phyloP scores from a whole-genome alignment of 2,797 vertebrate genomes.

The Eurystomus glaucurus region DNA sequence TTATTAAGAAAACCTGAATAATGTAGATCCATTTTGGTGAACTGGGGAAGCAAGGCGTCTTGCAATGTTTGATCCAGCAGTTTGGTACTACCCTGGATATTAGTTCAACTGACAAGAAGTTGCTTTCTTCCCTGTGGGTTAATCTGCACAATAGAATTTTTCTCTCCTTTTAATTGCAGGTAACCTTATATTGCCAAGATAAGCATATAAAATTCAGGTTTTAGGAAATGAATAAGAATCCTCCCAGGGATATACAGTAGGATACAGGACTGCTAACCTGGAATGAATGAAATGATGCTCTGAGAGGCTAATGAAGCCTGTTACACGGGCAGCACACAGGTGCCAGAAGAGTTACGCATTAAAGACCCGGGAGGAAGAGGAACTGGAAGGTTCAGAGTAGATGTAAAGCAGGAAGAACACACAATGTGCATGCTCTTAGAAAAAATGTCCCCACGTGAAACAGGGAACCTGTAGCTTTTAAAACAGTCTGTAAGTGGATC shows the following conservation, averaged over 20 bases:
- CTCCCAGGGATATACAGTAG: neutral
- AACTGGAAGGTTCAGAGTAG: neutral
- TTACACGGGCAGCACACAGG: neutral
- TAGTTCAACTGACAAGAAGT: neutral
- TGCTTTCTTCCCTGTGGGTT: neutral
- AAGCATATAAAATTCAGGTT: neutral
- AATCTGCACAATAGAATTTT: neutral
- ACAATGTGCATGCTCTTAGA: neutral
- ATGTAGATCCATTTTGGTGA: neutral
- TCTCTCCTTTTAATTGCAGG: neutral
- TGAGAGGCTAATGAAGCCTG: neutral
- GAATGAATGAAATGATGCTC: neutral
- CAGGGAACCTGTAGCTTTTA: neutral
- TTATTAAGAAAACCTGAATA: neutral
- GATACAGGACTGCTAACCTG: neutral
- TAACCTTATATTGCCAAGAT: neutral
- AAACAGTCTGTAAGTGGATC: neutral
- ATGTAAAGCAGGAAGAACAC: neutral
- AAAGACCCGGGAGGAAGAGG: neutral
- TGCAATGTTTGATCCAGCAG: neutral
- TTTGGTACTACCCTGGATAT: neutral
- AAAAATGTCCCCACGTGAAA: neutral
- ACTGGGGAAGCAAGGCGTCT: fast-evolving
- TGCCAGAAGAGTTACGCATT: neutral
- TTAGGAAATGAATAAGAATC: neutral